Evolutionary conservation across 2,888 invertebrate genomes (phyloP), one percentile per base, ranked within the genome.

Genomic region (Pyrochroa serraticornis): DNA sequence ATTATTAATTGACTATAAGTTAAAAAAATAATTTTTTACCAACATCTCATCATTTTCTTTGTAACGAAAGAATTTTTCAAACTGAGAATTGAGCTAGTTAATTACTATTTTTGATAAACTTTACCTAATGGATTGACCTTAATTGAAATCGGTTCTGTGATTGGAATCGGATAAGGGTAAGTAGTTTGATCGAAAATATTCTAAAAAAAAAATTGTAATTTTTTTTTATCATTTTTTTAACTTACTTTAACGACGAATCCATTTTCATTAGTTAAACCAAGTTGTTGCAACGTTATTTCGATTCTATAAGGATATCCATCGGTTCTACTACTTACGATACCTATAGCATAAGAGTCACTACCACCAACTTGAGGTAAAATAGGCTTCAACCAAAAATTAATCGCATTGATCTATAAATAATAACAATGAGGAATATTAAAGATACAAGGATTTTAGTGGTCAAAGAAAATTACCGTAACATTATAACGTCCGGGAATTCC

Each of bases 401-500:
- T 76, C n/a, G 72, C 71, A 35, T 70, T 64, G 64, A 68, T 63
- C 75, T 75, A 46, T 22, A 49, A 68, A 72, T 43, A 64, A 31
- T 10, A n/a, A n/a, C n/a, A n/a, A 36, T 33, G 7, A 31, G 12
- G 38, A 1, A 47, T 35, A 3, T 12, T 36, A 5, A 8, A 38
- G 31, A 31, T 31, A 7, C n/a, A 31, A 33, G 3, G 12, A 1
- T 14, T 32, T 32, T 14, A 14, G 2, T 6, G 31, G n/a, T 10
- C 8, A 33, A 6, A 32, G 55, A 77, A 75, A 39, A 39, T 9
- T 60, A 79, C 82, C 48, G 75, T 72, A 10, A 76, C 63, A 14
- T 83, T n/a, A n/a, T n/a, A n/a, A n/a, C n/a, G n/a, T n/a, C n/a
- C n/a, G 74, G 87, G 87, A 45, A 85, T 82, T 6, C 89, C 90